These are phyloP conservation scores for Andricus quercusramuli DNA, from an alignment of 2,888 invertebrate species.

Conservation along the genomic window DNA sequence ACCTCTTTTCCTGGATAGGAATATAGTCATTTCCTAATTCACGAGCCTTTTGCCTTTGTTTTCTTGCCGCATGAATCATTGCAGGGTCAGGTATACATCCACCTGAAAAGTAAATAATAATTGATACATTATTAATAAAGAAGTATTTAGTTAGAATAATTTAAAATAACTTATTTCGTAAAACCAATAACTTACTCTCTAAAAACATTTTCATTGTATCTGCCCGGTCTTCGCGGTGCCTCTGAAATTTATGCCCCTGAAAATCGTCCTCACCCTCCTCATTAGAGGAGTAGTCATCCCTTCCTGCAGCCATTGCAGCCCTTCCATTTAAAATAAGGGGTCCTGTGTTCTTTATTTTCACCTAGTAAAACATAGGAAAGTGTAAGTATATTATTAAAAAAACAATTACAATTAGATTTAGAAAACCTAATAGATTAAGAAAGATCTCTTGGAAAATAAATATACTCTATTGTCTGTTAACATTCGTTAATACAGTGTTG, in stretches of 20 bases:
- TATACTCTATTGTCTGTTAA: neutral
- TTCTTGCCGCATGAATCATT: slow-evolving; percentile 97
- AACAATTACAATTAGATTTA: neutral
- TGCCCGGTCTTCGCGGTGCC: slow-evolving; percentile 53
- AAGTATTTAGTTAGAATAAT: neutral
- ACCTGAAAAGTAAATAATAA: slow-evolving; percentile 72
- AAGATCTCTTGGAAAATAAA: neutral
- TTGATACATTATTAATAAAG: neutral
- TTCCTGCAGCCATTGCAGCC: slow-evolving; percentile 90
- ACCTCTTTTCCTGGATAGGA: slow-evolving; percentile 62
- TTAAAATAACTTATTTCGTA: neutral
- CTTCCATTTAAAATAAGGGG: slow-evolving; percentile 88
- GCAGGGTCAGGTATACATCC: slow-evolving; percentile 98
- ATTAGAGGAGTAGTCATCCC: slow-evolving; percentile 84
- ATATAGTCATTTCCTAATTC: slow-evolving; percentile 86
- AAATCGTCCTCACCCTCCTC: slow-evolving; percentile 81
- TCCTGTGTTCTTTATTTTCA: slow-evolving; percentile 82
- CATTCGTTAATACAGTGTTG: neutral
- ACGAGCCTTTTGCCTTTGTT: slow-evolving; percentile 95
- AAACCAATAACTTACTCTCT: slow-evolving; percentile 81
- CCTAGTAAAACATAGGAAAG: slow-evolving; percentile 72
- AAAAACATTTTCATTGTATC: slow-evolving; percentile 90
- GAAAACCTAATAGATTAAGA: neutral
- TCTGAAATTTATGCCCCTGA: slow-evolving; percentile 80
- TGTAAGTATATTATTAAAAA: slow-evolving; percentile 13